Conservation (phyloP, 2,797 vertebrate genomes). For the Antrozous pallidus region DNA sequence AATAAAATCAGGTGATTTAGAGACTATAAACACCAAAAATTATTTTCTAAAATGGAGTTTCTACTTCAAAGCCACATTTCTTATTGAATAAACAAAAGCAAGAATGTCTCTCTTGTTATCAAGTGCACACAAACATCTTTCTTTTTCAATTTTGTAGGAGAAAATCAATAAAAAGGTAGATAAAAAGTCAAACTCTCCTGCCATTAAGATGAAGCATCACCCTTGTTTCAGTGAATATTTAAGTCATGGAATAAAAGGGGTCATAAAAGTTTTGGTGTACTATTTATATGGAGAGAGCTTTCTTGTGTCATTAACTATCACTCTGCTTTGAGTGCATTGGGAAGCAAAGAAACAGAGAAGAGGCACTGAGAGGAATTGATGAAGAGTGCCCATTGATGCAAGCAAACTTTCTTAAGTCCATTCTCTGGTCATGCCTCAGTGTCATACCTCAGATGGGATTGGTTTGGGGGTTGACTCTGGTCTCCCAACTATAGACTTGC, state of each 20-base stretch:
- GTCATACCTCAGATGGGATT: not conserved
- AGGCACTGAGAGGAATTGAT: constrained; percentile 39
- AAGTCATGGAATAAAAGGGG: constrained; percentile 75
- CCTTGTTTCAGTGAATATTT: constrained; percentile 75
- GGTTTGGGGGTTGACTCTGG: not conserved
- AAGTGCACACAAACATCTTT: not conserved
- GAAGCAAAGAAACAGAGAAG: not conserved
- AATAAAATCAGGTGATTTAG: not conserved
- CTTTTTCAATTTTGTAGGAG: constrained; percentile 63
- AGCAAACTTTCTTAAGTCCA: not conserved
- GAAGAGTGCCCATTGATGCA: constrained; percentile 8
- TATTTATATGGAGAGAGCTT: constrained; percentile 77
- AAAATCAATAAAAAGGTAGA: constrained; percentile 76
- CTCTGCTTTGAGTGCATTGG: constrained; percentile 1
- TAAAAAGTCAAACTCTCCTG: constrained; percentile 71
- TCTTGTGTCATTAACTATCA: constrained; percentile 68
- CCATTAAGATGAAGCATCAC: constrained; percentile 69
- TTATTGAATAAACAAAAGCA: not conserved
- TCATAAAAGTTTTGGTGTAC: constrained; percentile 74
- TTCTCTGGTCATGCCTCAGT: too few species aligned
- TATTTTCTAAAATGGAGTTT: not conserved
- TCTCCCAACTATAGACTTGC: not conserved
- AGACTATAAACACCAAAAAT: not conserved
- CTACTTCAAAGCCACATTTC: not conserved
- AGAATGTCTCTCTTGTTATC: not conserved